These are phyloP conservation scores for Paedocypris sp. DNA, from an alignment of 2,113 vertebrate genomes.

Conservation along the genomic window DNA sequence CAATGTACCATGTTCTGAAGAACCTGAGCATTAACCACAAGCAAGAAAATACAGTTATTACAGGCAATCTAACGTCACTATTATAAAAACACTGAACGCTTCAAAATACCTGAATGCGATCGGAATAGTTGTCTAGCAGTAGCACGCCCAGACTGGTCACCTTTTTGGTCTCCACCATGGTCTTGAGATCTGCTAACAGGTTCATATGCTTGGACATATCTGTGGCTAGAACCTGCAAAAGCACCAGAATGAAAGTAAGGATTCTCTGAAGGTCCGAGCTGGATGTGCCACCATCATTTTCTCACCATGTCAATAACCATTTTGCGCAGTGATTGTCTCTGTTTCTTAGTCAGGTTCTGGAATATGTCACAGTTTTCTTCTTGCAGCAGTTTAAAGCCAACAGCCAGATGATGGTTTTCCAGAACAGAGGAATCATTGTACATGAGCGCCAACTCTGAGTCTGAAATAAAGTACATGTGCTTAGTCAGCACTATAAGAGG, in stretches of 20 bases:
- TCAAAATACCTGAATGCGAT: slow-evolving; percentile 75
- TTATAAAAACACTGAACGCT: neutral
- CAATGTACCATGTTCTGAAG: slow-evolving; percentile 91
- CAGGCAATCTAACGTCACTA: no score
- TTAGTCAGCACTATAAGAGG: neutral
- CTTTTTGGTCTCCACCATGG: slow-evolving; percentile 96
- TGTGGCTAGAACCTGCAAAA: slow-evolving; percentile 76
- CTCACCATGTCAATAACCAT: slow-evolving; percentile 85
- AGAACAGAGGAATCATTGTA: slow-evolving; percentile 83
- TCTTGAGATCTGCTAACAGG: slow-evolving; percentile 83
- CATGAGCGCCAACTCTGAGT: slow-evolving; percentile 85
- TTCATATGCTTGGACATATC: slow-evolving; percentile 97
- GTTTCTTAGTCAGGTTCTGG: slow-evolving; percentile 77
- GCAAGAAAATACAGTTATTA: neutral
- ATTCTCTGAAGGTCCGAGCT: neutral
- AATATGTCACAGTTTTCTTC: slow-evolving; percentile 86
- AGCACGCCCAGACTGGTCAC: slow-evolving; percentile 84
- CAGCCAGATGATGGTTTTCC: slow-evolving; percentile 86
- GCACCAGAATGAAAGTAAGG: neutral
- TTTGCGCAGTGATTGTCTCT: slow-evolving; percentile 74
- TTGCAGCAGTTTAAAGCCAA: slow-evolving; percentile 86
- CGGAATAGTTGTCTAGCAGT: slow-evolving; percentile 83
- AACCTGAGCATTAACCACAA: slow-evolving; percentile 54
- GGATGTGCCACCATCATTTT: neutral
- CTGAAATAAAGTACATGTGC: slow-evolving; percentile 19